These are phyloP conservation scores for Nesogale talazaci DNA, from an alignment of 2,113 vertebrate species.

Conservation along the genomic window DNA sequence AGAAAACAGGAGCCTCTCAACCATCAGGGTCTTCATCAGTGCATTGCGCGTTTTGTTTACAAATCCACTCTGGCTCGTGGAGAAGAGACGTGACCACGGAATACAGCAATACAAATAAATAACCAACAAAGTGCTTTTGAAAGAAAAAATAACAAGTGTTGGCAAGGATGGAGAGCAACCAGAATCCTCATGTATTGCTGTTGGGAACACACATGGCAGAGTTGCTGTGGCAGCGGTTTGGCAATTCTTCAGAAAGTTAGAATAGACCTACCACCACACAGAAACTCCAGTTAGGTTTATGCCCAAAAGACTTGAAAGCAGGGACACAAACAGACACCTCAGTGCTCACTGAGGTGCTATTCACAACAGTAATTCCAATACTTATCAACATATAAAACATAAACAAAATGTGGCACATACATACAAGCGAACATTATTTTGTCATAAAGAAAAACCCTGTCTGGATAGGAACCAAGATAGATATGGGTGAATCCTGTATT, in stretches of 20 bases:
- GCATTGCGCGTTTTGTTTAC: background rate
- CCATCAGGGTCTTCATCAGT: accelerated
- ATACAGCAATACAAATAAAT: too few relatives aligned
- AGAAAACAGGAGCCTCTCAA: background rate
- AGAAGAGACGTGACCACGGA: background rate
- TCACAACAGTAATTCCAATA: background rate
- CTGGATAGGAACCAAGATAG: background rate
- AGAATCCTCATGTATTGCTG: background rate
- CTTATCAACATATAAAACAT: background rate
- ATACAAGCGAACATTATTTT: too few relatives aligned
- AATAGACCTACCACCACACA: background rate
- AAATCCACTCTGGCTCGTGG: background rate
- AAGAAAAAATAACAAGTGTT: background rate
- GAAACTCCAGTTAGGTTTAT: background rate
- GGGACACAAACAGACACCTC: background rate
- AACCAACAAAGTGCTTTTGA: background rate
- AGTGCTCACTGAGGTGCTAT: background rate
- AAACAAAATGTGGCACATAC: too few relatives aligned
- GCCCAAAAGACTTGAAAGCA: background rate
- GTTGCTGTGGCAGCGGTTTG: background rate
- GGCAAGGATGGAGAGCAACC: background rate
- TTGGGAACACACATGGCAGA: background rate
- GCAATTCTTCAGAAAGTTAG: background rate
- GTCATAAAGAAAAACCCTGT: background rate
- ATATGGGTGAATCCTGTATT: background rate